phyloP scores from a whole-genome alignment of 2,113 vertebrate genomes.

The Anolis carolinensis region DNA sequence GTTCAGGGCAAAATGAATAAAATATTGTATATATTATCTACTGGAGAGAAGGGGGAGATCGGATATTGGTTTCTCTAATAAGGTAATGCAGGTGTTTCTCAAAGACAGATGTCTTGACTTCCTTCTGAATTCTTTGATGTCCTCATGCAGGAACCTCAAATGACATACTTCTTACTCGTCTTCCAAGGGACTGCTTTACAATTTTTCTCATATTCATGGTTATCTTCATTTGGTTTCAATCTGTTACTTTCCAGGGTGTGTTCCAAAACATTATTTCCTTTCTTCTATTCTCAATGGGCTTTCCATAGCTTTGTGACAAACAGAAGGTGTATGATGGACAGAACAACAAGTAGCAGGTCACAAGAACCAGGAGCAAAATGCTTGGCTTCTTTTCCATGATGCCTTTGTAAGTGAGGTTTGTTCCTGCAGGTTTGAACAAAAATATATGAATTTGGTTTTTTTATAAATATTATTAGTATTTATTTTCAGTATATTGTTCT shows the following conservation, averaged over 20 bases:
- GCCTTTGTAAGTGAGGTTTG: no score
- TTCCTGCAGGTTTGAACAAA: no score
- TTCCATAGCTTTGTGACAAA: no score
- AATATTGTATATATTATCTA: rapidly evolving
- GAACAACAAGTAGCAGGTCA: no score
- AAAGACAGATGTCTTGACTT: neutral
- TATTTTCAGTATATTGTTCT: no score
- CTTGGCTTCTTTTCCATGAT: no score
- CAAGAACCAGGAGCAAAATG: no score
- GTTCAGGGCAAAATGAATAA: neutral
- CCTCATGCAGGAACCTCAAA: slow-evolving; percentile 52
- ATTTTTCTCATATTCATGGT: slow-evolving; percentile 68
- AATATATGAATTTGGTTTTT: no score
- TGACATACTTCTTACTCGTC: slow-evolving; percentile 73
- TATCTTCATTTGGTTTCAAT: slow-evolving; percentile 87
- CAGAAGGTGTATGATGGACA: no score
- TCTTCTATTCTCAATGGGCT: no score
- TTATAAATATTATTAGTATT: no score
- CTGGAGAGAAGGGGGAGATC: neutral
- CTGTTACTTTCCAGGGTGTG: slow-evolving; percentile 86
- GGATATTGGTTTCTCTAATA: slow-evolving; percentile 67
- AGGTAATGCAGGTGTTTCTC: neutral
- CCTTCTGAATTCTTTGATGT: slow-evolving; percentile 36
- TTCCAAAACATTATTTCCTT: slow-evolving; percentile 87
- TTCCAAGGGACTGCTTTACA: slow-evolving; percentile 66